Percentiles rank a stretch among this genome's conserved stretches.
Evolutionary conservation across 2,888 invertebrate genomes (phyloP).

Genomic region (Actias luna): DNA sequence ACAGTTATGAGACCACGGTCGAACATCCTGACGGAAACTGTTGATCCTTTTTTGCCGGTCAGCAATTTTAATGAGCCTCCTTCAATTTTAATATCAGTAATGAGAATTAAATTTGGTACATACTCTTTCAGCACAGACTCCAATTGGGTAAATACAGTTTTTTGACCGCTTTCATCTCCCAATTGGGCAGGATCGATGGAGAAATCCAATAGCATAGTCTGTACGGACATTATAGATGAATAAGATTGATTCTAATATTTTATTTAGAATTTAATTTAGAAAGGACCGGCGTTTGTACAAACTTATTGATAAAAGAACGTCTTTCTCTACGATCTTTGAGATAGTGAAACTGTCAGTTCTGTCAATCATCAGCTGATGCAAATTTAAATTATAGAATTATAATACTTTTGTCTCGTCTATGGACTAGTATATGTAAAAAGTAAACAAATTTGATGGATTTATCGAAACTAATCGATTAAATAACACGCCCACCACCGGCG

Average conservation of each 20-base stretch:
- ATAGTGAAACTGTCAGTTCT: neutral
- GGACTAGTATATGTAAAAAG: slow-evolving; percentile 39
- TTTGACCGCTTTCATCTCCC: slow-evolving; percentile 84
- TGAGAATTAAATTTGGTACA: slow-evolving; percentile 86
- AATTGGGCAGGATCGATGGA: slow-evolving; percentile 86
- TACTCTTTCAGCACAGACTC: slow-evolving; percentile 87
- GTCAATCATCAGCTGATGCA: neutral
- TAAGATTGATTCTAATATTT: slow-evolving; percentile 14
- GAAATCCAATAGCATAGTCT: slow-evolving; percentile 90
- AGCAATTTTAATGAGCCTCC: slow-evolving; percentile 87
- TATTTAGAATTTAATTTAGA: neutral
- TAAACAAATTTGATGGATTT: too few species aligned
- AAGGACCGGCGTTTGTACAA: neutral
- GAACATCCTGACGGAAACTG: slow-evolving; percentile 87
- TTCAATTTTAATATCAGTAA: slow-evolving; percentile 85
- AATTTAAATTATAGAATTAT: neutral
- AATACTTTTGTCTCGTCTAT: neutral
- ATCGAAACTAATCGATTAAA: too few species aligned
- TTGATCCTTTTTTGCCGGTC: slow-evolving; percentile 86
- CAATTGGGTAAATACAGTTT: slow-evolving; percentile 84
- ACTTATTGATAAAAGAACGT: neutral
- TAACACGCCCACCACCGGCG: too few species aligned
- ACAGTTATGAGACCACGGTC: slow-evolving; percentile 89
- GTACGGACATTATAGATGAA: slow-evolving; percentile 85
- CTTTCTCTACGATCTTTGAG: neutral